Conservation (phyloP, 1,140 invertebrate species). For the Drosophila athabasca region DNA sequence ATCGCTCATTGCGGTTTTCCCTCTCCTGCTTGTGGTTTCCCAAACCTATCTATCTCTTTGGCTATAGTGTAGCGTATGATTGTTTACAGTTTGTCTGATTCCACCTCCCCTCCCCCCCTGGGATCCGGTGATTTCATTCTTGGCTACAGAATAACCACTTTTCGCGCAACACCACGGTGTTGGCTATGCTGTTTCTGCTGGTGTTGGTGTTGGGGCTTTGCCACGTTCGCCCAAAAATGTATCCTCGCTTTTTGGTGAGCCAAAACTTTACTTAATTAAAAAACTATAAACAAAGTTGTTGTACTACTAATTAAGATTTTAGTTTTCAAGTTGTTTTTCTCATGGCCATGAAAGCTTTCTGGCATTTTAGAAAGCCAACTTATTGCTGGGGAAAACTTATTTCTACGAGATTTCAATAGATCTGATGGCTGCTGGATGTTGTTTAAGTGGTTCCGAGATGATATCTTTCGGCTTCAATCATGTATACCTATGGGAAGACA, state of each 20-base stretch:
- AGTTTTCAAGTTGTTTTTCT: background rate
- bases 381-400: too few species aligned
- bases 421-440: too few species aligned
- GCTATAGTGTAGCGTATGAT: constrained; percentile 27
- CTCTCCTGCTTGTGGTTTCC: too few species aligned
- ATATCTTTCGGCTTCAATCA: too few species aligned
- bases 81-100: constrained; percentile 35
- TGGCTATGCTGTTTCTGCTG: too few species aligned
- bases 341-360: too few species aligned
- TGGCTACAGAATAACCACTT: constrained; percentile 20
- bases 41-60: background rate
- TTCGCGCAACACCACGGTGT: constrained; percentile 7
- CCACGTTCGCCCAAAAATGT: constrained; percentile 57
- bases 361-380: too few species aligned
- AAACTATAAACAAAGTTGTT: constrained; percentile 11
- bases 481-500: too few species aligned
- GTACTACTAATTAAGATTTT: constrained; percentile 25
- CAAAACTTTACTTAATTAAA: constrained; percentile 36
- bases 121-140: background rate
- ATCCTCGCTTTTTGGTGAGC: constrained; percentile 33
- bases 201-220: constrained; percentile 26
- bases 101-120: background rate
- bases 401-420: too few species aligned
- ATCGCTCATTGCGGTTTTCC: constrained; percentile 13
- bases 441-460: too few species aligned